A percentile compares a stretch with the other conserved stretches of the same genome.
Evolutionary conservation across 2,113 vertebrate genomes (phyloP).

Genomic region (Carollia perspicillata): DNA sequence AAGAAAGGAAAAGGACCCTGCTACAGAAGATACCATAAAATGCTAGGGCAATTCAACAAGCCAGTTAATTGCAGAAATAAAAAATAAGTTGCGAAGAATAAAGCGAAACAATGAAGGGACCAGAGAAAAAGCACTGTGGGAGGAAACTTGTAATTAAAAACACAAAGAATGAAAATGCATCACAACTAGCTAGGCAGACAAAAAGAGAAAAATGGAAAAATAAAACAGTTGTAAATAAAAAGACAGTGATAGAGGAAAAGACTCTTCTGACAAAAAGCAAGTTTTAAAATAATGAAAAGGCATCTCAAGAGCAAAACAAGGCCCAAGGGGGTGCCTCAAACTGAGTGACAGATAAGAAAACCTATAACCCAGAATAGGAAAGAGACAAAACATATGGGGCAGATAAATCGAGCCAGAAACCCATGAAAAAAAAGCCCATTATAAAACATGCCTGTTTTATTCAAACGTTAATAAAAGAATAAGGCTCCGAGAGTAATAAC

Average conservation of each 20-base stretch:
- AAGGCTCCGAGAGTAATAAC: slow-evolving; percentile 9
- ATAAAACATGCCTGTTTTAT: slow-evolving; percentile 43
- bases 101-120: background rate
- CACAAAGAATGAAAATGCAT: slow-evolving; percentile 28
- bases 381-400: slow-evolving; percentile 52
- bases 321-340: background rate
- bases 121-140: background rate
- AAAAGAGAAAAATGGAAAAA: slow-evolving; percentile 34
- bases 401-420: slow-evolving; percentile 66
- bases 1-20: background rate
- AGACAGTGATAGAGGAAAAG: background rate
- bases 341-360: slow-evolving; percentile 58
- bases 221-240: slow-evolving; percentile 6
- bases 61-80: background rate
- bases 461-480: slow-evolving; percentile 42
- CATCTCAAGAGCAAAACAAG: background rate
- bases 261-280: background rate
- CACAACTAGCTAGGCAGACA: background rate
- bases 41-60: background rate
- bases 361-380: slow-evolving; percentile 13
- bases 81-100: background rate
- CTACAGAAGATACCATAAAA: background rate
- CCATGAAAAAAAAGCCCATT: slow-evolving; percentile 20
- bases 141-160: slow-evolving; percentile 30
- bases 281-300: background rate